Percentiles rank a stretch among this genome's conserved stretches.
Conservation (phyloP, 2,888 invertebrate species). For the Oligia fasciuncula region DNA sequence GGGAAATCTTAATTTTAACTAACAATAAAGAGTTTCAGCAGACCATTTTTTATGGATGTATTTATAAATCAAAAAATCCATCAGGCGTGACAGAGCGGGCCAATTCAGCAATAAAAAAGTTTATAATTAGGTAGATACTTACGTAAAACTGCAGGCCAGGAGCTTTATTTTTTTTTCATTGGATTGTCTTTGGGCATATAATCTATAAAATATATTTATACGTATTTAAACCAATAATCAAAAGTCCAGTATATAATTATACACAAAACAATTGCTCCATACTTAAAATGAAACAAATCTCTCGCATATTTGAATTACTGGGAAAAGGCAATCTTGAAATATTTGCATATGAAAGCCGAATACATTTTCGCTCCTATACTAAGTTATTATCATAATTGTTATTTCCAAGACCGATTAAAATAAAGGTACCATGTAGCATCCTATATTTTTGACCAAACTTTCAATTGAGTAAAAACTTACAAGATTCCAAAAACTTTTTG, state of each 20-base stretch:
- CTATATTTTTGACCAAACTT: constrained; percentile 31
- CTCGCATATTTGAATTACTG: no score
- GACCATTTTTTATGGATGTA: background rate
- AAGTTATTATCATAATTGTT: constrained; percentile 71
- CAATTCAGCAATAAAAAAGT: background rate
- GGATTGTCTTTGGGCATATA: no score
- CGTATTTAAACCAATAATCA: background rate
- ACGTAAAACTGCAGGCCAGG: background rate
- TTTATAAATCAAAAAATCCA: no score
- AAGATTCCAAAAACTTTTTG: constrained; percentile 34
- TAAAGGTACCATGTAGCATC: constrained; percentile 60
- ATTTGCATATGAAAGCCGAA: constrained; percentile 70
- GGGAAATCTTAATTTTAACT: background rate
- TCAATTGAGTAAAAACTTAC: constrained; percentile 44
- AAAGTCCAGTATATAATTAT: background rate
- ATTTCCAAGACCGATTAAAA: constrained; percentile 53
- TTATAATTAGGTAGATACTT: background rate
- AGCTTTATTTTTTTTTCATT: background rate
- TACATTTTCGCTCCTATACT: constrained; percentile 60
- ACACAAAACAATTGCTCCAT: background rate
- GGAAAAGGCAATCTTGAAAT: background rate
- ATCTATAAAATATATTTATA: no score
- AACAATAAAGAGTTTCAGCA: background rate
- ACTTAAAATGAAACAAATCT: background rate
- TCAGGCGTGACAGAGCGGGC: no score